Percentiles rank a stretch among this genome's conserved stretches.
Evolutionary conservation across 2,888 invertebrate species (phyloP).

Genomic region (Meiosimyza platycephala): DNA sequence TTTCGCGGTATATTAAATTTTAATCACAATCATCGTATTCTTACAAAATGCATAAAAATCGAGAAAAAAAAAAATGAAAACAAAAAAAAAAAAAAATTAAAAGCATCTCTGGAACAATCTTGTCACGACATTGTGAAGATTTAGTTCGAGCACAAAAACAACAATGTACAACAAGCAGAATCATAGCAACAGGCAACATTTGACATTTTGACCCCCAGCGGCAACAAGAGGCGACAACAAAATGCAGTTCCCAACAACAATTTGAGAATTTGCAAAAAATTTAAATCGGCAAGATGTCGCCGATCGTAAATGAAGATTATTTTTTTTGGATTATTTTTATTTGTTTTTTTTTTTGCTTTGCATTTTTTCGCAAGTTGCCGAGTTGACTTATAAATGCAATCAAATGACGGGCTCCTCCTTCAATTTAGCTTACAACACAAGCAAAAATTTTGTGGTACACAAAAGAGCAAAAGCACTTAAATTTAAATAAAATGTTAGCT

Average conservation of each 20-base stretch:
- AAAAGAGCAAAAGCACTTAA: too few species aligned
- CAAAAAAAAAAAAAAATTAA: constrained; percentile 35
- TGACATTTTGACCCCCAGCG: constrained; percentile 50
- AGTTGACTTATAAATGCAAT: too few species aligned
- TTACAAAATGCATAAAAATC: constrained; percentile 8
- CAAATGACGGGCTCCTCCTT: too few species aligned
- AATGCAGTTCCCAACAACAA: background rate
- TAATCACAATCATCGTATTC: constrained; percentile 6
- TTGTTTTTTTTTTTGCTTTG: too few species aligned
- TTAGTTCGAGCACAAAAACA: constrained; percentile 5
- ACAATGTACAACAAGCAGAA: background rate
- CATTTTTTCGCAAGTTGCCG: too few species aligned
- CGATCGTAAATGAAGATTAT: constrained; percentile 15
- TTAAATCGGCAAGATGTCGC: background rate
- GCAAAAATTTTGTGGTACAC: too few species aligned
- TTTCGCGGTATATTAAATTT: constrained; percentile 9
- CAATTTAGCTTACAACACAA: too few species aligned
- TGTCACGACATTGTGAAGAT: constrained; percentile 62
- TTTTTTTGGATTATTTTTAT: background rate
- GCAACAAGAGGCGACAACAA: constrained; percentile 3
- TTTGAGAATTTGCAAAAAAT: too few species aligned
- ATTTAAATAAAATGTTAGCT: too few species aligned
- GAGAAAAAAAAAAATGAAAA: constrained; percentile 9
- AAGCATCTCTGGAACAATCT: constrained; percentile 63
- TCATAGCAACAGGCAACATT: constrained; percentile 31